These are phyloP conservation scores for Sminthurides aquaticus DNA, from an alignment of 2,888 invertebrate species.

Conservation along the genomic window DNA sequence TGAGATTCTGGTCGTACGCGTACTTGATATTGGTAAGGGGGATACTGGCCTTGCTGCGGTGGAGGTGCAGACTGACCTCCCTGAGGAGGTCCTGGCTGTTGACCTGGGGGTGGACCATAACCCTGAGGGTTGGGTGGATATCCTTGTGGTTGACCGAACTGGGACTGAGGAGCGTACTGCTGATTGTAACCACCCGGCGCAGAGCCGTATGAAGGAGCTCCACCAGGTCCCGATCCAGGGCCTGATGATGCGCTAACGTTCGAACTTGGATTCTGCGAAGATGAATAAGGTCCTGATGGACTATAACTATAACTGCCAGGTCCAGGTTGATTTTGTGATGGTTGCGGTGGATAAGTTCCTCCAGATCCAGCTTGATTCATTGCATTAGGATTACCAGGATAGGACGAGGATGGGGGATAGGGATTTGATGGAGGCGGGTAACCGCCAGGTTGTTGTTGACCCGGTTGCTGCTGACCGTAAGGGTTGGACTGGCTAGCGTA, in stretches of 20 bases:
- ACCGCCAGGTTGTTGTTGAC: conserved; percentile 31
- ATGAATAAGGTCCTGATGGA: conserved; percentile 57
- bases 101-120: conserved; percentile 42
- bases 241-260: conserved; percentile 34
- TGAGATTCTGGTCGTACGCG: neutral
- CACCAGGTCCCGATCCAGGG: conserved; percentile 24
- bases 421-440: conserved; percentile 35
- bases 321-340: conserved; percentile 56
- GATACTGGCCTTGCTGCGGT: conserved; percentile 38
- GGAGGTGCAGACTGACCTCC: conserved; percentile 39
- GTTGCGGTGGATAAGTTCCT: conserved; percentile 48
- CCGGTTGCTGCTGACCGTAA: conserved; percentile 39
- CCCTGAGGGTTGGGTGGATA: conserved; percentile 41
- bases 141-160: conserved; percentile 38
- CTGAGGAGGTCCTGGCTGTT: conserved; percentile 43
- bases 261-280: conserved; percentile 40
- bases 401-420: conserved; percentile 36
- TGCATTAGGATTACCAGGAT: conserved; percentile 28
- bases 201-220: conserved; percentile 27
- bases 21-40: conserved; percentile 47
- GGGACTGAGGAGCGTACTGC: conserved; percentile 29
- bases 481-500: conserved; percentile 38
- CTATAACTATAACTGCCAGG: conserved; percentile 46
- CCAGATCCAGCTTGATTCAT: conserved; percentile 33
- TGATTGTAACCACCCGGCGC: conserved; percentile 20